Conservation (phyloP, 2,797 vertebrate genomes). For the Phrynocephalus guinanensis region DNA sequence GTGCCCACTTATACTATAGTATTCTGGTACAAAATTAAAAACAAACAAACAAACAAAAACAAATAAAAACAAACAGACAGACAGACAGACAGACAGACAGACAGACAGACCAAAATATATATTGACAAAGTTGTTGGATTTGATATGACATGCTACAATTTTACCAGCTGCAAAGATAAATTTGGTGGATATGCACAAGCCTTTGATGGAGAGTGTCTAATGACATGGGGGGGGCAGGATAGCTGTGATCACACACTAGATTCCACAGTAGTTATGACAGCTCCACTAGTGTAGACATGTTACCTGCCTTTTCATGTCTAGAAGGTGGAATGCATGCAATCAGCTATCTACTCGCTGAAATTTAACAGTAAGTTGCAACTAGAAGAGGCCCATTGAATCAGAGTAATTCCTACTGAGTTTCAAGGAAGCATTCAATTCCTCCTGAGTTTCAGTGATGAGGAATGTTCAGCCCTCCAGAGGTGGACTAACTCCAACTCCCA, state of each 20-base stretch:
- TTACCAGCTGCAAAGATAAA: background rate
- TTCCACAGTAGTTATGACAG: background rate
- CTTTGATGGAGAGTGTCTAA: background rate
- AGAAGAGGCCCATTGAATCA: too few species aligned
- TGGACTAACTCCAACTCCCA: background rate
- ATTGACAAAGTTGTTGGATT: too few species aligned
- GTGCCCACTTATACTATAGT: background rate
- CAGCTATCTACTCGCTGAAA: background rate
- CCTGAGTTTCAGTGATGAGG: background rate
- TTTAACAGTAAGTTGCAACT: too few species aligned
- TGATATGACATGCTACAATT: background rate
- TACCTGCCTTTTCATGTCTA: background rate
- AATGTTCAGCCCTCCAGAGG: background rate
- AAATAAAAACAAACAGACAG: too few species aligned
- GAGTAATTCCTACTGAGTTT: too few species aligned
- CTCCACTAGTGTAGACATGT: background rate
- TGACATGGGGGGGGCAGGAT: too few species aligned
- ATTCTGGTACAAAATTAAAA: background rate
- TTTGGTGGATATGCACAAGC: background rate
- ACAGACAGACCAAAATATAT: too few species aligned
- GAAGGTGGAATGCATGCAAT: background rate
- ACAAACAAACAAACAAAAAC: too few species aligned
- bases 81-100: too few species aligned
- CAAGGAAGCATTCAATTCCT: background rate
- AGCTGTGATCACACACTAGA: background rate